A percentile compares a stretch with the other conserved stretches of the same genome.
Conservation (phyloP, 2,888 invertebrate genomes). For the Amiota mariae region DNA sequence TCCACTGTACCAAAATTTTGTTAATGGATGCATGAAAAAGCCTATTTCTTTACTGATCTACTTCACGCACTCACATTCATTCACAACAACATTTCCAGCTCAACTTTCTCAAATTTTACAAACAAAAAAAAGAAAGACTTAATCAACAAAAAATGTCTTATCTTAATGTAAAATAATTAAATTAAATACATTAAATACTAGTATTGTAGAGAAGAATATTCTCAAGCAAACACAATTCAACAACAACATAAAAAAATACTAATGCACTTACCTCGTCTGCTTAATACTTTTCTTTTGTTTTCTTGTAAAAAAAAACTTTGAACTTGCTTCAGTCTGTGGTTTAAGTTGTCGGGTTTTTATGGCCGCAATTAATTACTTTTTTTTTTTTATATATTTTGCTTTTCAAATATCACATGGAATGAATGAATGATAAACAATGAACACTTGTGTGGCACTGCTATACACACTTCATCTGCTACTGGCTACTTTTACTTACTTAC, state of each 20-base stretch:
- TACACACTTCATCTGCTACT: background rate
- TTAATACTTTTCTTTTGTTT: background rate
- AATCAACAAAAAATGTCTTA: slow-evolving; percentile 56
- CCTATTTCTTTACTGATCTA: too few relatives aligned
- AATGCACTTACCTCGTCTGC: slow-evolving; percentile 21
- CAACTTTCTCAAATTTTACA: slow-evolving; percentile 5
- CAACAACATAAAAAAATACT: too few relatives aligned
- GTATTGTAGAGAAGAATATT: too few relatives aligned
- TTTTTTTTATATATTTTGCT: background rate
- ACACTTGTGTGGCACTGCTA: slow-evolving; percentile 25
- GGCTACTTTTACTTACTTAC: too few relatives aligned
- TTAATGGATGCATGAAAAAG: too few relatives aligned
- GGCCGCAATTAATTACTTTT: slow-evolving; percentile 11
- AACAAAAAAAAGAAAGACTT: slow-evolving; percentile 61
- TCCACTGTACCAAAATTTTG: too few relatives aligned
- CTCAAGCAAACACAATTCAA: too few relatives aligned
- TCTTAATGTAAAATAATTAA: background rate
- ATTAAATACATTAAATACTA: background rate
- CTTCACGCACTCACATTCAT: too few relatives aligned
- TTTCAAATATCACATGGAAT: background rate
- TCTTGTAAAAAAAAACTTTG: background rate
- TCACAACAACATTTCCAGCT: too few relatives aligned
- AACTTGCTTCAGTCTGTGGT: slow-evolving; percentile 19
- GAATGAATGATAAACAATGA: slow-evolving; percentile 24
- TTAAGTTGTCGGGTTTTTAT: slow-evolving; percentile 19